These are phyloP conservation scores for Magallana nippona DNA, from an alignment of 2,888 invertebrate genomes.

Conservation along the genomic window DNA sequence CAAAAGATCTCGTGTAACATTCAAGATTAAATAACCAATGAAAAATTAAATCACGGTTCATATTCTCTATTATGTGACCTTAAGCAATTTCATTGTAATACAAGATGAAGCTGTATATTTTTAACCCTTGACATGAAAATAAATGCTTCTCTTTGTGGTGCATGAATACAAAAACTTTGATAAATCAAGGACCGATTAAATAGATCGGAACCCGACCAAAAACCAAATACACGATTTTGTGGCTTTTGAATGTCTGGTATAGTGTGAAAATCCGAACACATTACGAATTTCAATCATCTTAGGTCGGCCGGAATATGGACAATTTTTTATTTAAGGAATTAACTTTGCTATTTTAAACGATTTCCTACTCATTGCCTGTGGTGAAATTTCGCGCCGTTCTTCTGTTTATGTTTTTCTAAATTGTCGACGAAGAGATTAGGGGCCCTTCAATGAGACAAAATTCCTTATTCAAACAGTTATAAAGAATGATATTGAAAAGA, in stretches of 20 bases:
- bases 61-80: conserved; percentile 16
- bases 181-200: not conserved
- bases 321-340: conserved; percentile 39
- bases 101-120: conserved; percentile 8
- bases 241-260: not conserved
- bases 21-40: conserved; percentile 33
- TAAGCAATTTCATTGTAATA: not conserved
- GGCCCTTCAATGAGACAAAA: conserved; percentile 32
- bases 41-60: conserved; percentile 1
- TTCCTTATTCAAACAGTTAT: conserved; percentile 40
- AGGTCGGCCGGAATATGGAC: conserved; percentile 18
- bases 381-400: conserved; percentile 35
- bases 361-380: conserved; percentile 32
- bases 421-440: conserved; percentile 47
- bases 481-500: conserved; percentile 36
- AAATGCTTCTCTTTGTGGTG: not conserved
- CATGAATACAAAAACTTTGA: not conserved
- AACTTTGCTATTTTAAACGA: conserved; percentile 39
- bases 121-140: not conserved
- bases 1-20: conserved; percentile 25
- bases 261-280: conserved; percentile 34
- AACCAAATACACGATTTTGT: not conserved
- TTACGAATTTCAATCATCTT: conserved; percentile 31
- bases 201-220: not conserved
- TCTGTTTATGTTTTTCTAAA: conserved; percentile 46